Percentiles rank a stretch among this genome's conserved stretches.
Conservation (phyloP, 2,888 invertebrate genomes). For the Folsomia manolachei region DNA sequence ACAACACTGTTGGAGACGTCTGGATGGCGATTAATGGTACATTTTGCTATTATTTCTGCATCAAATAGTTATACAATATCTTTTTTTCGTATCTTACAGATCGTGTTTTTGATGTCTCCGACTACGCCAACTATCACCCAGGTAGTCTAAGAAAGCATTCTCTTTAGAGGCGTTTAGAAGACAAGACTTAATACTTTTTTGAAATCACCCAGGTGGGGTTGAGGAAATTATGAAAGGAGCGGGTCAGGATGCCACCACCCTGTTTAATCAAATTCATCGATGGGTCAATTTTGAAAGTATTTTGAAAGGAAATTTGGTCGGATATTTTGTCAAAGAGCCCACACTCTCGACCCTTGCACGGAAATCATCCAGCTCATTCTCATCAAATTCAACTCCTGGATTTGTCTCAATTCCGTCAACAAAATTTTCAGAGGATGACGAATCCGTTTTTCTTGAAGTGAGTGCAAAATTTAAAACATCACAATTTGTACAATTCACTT, state of each 20-base stretch:
- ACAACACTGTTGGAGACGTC: conserved; percentile 33
- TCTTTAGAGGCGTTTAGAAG: no score
- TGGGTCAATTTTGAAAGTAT: conserved; percentile 49
- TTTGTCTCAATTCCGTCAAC: conserved; percentile 17
- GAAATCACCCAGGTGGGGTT: conserved; percentile 45
- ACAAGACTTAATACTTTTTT: no score
- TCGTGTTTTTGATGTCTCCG: conserved; percentile 45
- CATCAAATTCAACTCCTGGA: not conserved
- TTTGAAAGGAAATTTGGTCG: conserved; percentile 39
- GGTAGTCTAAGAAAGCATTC: no score
- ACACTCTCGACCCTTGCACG: conserved; percentile 16
- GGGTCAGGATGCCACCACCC: conserved; percentile 38
- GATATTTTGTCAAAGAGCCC: conserved; percentile 31
- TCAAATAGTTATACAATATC: not conserved
- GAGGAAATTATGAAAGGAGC: conserved; percentile 48
- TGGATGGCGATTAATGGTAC: conserved; percentile 44
- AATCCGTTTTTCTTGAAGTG: conserved; percentile 30
- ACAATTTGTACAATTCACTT: not conserved
- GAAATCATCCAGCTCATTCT: not conserved
- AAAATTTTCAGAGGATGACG: conserved; percentile 36
- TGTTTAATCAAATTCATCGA: conserved; percentile 43
- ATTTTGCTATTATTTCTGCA: not conserved
- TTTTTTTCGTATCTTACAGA: conserved; percentile 15
- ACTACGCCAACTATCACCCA: conserved; percentile 48
- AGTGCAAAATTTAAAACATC: not conserved